These are phyloP conservation scores for Agrypnus murinus DNA, from an alignment of 2,888 invertebrate genomes.

Conservation along the genomic window DNA sequence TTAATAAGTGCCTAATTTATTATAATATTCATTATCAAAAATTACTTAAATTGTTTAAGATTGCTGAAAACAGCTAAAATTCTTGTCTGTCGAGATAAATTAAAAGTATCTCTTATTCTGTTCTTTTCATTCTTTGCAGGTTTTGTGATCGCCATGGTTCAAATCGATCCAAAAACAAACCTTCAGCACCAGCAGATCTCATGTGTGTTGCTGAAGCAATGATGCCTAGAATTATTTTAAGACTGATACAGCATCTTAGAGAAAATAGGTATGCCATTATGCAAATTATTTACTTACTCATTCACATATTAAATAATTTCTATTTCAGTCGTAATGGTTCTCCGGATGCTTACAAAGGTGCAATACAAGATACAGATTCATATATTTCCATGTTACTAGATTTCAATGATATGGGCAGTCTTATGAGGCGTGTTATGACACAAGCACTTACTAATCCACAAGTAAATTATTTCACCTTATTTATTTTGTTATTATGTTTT, in stretches of 20 bases:
- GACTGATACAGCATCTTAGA: slow-evolving; percentile 92
- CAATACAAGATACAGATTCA: slow-evolving; percentile 88
- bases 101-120: too few species aligned
- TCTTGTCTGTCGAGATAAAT: too few species aligned
- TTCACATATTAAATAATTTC: too few species aligned
- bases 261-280: slow-evolving; percentile 80
- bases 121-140: slow-evolving; percentile 70
- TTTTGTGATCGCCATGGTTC: slow-evolving; percentile 96
- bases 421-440: slow-evolving; percentile 96
- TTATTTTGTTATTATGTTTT: neutral
- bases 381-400: slow-evolving; percentile 94
- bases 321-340: slow-evolving; percentile 67
- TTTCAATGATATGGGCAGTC: slow-evolving; percentile 96
- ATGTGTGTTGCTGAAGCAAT: slow-evolving; percentile 94
- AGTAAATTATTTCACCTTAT: slow-evolving; percentile 69
- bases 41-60: too few species aligned
- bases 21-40: too few species aligned
- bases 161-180: slow-evolving; percentile 83
- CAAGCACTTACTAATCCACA: slow-evolving; percentile 91
- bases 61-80: too few species aligned
- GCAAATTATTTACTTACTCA: too few species aligned
- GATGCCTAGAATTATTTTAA: slow-evolving; percentile 93
- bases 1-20: too few species aligned
- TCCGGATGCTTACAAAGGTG: slow-evolving; percentile 77
- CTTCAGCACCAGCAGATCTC: slow-evolving; percentile 87